Percentiles rank a stretch among this genome's conserved stretches.
phyloP scores from a whole-genome alignment of 2,113 vertebrate species.

The Hypocryptadius cinnamomeus region DNA sequence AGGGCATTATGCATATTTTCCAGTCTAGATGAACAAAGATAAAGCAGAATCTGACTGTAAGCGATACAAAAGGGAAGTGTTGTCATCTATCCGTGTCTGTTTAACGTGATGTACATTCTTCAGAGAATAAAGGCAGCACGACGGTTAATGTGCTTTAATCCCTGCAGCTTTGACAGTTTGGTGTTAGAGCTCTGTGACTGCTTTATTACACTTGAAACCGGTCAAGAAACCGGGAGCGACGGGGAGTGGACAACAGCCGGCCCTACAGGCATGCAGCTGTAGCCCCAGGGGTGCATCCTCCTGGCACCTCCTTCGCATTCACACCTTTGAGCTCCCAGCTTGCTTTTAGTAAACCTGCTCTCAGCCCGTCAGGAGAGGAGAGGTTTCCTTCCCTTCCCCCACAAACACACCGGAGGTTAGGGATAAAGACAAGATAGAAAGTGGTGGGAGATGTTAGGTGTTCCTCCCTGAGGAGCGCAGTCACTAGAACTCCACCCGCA shows the following conservation, averaged over 20 bases:
- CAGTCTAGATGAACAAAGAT: neutral
- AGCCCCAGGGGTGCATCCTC: neutral
- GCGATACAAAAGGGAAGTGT: neutral
- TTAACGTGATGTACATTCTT: neutral
- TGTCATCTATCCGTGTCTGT: rapidly evolving
- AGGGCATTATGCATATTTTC: neutral
- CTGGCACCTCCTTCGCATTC: neutral
- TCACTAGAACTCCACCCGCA: neutral
- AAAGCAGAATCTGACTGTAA: neutral
- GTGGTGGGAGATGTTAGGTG: neutral
- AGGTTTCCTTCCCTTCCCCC: neutral
- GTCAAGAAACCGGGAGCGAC: neutral
- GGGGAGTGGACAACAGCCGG: rapidly evolving
- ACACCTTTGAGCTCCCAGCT: neutral
- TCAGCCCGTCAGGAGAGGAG: neutral
- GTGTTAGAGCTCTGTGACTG: neutral
- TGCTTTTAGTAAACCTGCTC: neutral
- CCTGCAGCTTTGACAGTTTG: neutral
- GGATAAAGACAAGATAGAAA: neutral
- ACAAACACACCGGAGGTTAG: neutral
- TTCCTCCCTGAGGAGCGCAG: neutral
- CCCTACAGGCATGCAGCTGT: neutral
- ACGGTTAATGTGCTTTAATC: neutral
- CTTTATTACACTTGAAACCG: neutral
- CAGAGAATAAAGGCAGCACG: neutral